A percentile compares a stretch with the other conserved stretches of the same genome.
These are phyloP conservation scores for Pocillopora meandrina DNA, from an alignment of 92 coral and sea anemone species.

Conservation along the genomic window DNA sequence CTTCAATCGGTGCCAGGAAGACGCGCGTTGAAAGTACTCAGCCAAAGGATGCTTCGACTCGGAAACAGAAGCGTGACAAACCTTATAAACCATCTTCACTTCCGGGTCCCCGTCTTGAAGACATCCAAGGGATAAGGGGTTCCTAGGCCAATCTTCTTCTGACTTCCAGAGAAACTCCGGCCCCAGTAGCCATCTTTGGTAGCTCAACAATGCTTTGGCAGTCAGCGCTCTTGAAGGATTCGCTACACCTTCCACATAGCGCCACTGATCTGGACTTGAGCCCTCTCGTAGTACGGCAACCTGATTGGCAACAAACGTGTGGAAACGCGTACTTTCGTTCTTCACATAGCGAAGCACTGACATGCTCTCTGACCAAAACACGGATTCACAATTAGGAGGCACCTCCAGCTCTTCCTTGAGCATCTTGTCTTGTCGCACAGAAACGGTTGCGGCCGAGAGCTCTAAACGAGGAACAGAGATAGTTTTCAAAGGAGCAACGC, in stretches of 20 bases:
- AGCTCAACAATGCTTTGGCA: constrained; percentile 8
- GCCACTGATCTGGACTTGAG: constrained; percentile 30
- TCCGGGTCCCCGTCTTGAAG: too few species aligned
- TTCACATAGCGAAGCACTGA: constrained; percentile 19
- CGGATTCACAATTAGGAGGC: not conserved
- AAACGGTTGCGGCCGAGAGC: not conserved
- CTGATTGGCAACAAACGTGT: constrained; percentile 36
- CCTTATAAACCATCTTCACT: too few species aligned
- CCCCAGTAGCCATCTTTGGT: constrained; percentile 30
- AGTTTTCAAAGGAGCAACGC: constrained; percentile 19
- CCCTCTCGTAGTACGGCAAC: constrained; percentile 7
- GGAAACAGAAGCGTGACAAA: too few species aligned
- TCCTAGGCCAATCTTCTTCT: too few species aligned
- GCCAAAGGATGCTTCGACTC: too few species aligned
- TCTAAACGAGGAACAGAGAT: not conserved
- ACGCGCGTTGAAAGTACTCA: too few species aligned
- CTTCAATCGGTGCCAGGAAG: too few species aligned
- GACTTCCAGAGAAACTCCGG: constrained; percentile 32
- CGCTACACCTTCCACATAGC: not conserved
- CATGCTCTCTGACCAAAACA: constrained; percentile 35
- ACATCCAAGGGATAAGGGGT: too few species aligned
- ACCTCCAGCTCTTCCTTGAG: not conserved
- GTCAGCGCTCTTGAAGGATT: constrained; percentile 22
- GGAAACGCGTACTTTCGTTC: constrained; percentile 12
- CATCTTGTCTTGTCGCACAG: constrained; percentile 7